Evolutionary conservation across 2,113 vertebrate species (phyloP).

Genomic region (Marmota flaviventris): DNA sequence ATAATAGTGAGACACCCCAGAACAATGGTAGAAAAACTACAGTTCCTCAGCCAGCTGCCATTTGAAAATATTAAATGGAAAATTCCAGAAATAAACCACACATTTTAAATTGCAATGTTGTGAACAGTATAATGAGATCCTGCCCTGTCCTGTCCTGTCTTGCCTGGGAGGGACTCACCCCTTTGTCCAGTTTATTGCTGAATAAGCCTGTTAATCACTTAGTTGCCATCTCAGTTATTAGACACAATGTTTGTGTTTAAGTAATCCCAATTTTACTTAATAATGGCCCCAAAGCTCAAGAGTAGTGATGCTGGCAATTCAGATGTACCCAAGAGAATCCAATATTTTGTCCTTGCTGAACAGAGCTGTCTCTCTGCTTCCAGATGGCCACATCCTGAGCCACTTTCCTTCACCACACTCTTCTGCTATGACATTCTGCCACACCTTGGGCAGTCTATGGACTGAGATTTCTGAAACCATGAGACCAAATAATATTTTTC

Average conservation of each 20-base stretch:
- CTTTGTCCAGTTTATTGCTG: neutral
- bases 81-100: neutral
- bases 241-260: neutral
- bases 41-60: neutral
- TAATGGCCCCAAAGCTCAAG: neutral
- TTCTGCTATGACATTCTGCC: too few relatives aligned
- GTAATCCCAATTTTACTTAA: neutral
- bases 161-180: neutral
- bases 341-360: too few relatives aligned
- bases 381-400: too few relatives aligned
- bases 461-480: too few relatives aligned
- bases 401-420: too few relatives aligned
- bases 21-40: neutral
- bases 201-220: neutral
- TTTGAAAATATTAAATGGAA: neutral
- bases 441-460: too few relatives aligned
- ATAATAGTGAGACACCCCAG: neutral
- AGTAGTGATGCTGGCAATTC: neutral
- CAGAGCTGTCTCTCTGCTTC: too few relatives aligned
- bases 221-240: neutral
- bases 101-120: neutral
- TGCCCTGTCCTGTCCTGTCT: neutral
- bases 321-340: neutral
- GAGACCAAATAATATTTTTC: too few relatives aligned
- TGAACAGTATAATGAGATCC: neutral